Evolutionary conservation across 2,797 vertebrate species (phyloP).

Genomic region (Microhierax caerulescens): DNA sequence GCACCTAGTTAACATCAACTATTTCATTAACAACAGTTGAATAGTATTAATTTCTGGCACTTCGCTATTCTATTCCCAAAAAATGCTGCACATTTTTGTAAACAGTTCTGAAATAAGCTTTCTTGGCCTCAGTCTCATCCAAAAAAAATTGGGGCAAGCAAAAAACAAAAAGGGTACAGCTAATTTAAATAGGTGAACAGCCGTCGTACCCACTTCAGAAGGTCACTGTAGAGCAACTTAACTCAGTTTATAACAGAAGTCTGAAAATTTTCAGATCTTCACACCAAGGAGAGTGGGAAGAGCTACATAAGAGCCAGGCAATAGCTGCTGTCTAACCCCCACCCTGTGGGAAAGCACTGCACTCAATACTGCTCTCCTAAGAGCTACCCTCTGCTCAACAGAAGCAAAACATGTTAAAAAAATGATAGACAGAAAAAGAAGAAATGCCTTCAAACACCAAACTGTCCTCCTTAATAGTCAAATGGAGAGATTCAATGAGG

Average conservation of each 20-base stretch:
- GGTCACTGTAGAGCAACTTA: background rate
- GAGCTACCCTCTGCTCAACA: background rate
- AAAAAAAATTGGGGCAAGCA: background rate
- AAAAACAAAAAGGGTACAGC: background rate
- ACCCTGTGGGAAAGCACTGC: background rate
- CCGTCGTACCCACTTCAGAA: background rate
- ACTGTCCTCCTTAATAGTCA: background rate
- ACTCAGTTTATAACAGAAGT: background rate
- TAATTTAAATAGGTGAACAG: background rate
- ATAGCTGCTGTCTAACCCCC: background rate
- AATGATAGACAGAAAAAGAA: background rate
- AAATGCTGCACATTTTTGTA: background rate
- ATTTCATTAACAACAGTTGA: background rate
- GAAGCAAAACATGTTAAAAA: background rate
- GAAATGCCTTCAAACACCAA: background rate
- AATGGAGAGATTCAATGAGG: background rate
- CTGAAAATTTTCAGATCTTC: background rate
- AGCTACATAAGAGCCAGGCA: background rate
- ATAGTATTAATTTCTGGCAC: background rate
- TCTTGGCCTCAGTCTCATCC: background rate
- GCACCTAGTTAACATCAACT: background rate
- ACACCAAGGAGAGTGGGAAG: background rate
- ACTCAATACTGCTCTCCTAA: background rate
- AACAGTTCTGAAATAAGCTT: background rate
- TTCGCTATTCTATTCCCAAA: background rate